Percentiles rank a stretch among this genome's conserved stretches.
These are phyloP conservation scores for Gryllus bimaculatus DNA, from an alignment of 1,140 invertebrate genomes.

Conservation along the genomic window DNA sequence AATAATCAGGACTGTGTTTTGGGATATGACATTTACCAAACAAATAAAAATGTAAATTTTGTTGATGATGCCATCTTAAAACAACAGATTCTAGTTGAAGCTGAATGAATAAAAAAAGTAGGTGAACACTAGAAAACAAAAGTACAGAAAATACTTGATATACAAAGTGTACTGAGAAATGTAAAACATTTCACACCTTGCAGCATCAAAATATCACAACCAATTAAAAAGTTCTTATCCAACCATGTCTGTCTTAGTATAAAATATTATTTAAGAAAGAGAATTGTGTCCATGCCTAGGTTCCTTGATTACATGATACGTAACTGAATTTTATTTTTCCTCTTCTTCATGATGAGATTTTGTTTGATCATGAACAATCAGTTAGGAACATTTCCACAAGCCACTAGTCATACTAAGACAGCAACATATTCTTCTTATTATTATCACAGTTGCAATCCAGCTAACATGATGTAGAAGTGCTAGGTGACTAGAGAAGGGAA, in stretches of 20 bases:
- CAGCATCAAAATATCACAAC: neutral
- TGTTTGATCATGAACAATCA: neutral
- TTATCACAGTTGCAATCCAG: neutral
- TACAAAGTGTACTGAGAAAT: neutral
- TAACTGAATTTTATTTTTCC: neutral
- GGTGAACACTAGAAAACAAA: neutral
- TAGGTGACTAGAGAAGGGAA: neutral
- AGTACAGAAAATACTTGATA: neutral
- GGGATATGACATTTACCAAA: too few relatives aligned
- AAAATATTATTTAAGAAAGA: neutral
- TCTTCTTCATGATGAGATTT: neutral
- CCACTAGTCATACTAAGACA: neutral
- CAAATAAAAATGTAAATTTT: neutral
- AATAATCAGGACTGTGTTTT: too few relatives aligned
- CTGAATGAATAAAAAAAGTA: neutral
- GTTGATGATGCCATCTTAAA: neutral
- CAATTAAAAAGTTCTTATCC: neutral
- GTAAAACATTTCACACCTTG: neutral
- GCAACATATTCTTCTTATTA: neutral
- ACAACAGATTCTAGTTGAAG: neutral
- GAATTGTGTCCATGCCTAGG: neutral
- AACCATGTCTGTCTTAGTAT: neutral
- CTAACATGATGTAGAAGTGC: neutral
- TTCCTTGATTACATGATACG: neutral
- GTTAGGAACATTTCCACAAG: neutral